phyloP scores from a whole-genome alignment of 2,888 invertebrate genomes.

The Spisula solida region DNA sequence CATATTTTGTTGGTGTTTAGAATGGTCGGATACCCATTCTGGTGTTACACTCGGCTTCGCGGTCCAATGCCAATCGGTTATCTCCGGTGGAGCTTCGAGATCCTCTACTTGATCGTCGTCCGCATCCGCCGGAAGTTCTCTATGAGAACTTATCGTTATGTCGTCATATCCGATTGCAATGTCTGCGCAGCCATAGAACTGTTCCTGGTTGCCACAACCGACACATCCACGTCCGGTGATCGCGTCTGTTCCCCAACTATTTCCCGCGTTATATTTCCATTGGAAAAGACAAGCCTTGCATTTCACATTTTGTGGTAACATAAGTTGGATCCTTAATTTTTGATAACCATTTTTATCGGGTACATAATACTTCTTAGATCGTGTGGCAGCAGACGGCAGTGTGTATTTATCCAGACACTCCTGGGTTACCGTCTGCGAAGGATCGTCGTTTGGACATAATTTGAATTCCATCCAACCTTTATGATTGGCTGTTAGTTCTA shows the following conservation, averaged over 20 bases:
- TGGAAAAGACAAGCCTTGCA: slow-evolving; percentile 82
- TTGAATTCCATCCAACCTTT: slow-evolving; percentile 86
- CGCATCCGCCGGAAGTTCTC: slow-evolving; percentile 66
- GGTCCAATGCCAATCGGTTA: slow-evolving; percentile 50
- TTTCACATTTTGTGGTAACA: slow-evolving; percentile 74
- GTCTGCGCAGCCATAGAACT: slow-evolving; percentile 84
- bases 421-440: slow-evolving; percentile 78
- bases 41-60: slow-evolving; percentile 44
- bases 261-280: slow-evolving; percentile 84
- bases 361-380: slow-evolving; percentile 70
- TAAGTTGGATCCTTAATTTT: slow-evolving; percentile 72
- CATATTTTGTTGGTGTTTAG: slow-evolving; percentile 48
- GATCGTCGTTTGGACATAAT: slow-evolving; percentile 83
- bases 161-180: slow-evolving; percentile 81
- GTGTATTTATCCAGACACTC: slow-evolving; percentile 82
- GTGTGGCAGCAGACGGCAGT: slow-evolving; percentile 69
- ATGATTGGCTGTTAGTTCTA: slow-evolving; percentile 87
- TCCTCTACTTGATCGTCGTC: slow-evolving; percentile 56
- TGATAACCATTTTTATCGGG: slow-evolving; percentile 69
- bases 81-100: slow-evolving; percentile 30
- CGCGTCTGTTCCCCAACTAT: slow-evolving; percentile 81
- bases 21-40: slow-evolving; percentile 31
- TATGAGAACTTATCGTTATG: slow-evolving; percentile 64
- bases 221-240: slow-evolving; percentile 74
- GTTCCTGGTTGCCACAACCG: slow-evolving; percentile 83